Evolutionary conservation across 2,888 invertebrate genomes (phyloP), one percentile per base, ranked within the genome.

Genomic region (Hoplodrina ambigua): DNA sequence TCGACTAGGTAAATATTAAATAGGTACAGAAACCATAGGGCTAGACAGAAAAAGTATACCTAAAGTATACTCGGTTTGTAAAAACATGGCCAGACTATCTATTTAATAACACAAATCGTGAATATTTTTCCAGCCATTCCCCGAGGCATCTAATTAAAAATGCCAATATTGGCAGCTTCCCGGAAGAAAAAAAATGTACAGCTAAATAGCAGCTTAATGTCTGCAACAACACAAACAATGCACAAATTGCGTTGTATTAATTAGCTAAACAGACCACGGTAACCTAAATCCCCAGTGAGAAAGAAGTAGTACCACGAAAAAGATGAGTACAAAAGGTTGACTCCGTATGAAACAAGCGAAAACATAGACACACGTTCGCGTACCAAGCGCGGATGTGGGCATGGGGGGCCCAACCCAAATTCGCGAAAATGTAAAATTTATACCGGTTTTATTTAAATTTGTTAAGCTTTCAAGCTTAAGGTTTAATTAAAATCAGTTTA

Each of bases 261-360:
- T 78, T 71, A 78, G 78, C 70, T 72, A 80, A 73, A 61, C 78
- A 75, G 73, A 81, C 85, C 84, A 69, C 83, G 63, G 77, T 77
- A 77, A 80, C 72, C 55, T 52, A 72, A 77, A 60, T 57, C 55
- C 33, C 60, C 63, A 20, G 53, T 72, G 70, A 71, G 72, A 80
- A 77, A 79, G 65, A 73, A 60, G 55, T 68, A 49, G 52, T 69
- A 41, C 59, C 46, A 57, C 44, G 13, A 46, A 52, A 37, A 15
- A 63, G 25, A 57, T 13, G 10, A 1, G 1, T 25, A 44, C 52
- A 72, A 63, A 72, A 72, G 56, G 11, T 8, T 19, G 1, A 13
- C 19, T 63, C 17, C 17, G 25, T n/a, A 41, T 33, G 4, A 33
- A 33, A 33, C 33, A 33, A 33, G 33, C 33, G 33, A 41, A 13